These are phyloP conservation scores for Phenganax stokvisi DNA, from an alignment of 92 coral and sea anemone genomes.

Conservation along the genomic window DNA sequence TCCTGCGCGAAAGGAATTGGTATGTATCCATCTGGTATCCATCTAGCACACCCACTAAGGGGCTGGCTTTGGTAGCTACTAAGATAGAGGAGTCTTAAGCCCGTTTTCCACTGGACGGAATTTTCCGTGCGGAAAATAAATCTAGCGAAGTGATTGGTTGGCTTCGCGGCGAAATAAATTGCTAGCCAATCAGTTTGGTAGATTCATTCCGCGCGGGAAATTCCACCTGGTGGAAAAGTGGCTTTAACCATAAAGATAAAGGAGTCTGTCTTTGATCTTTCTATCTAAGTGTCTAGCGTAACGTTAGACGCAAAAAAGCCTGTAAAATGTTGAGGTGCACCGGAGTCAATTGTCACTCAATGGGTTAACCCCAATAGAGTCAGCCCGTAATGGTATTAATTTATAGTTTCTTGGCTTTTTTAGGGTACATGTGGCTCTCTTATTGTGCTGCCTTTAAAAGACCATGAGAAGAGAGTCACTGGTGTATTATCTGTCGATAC, in stretches of 20 bases:
- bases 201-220: no score
- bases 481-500: conserved; percentile 88
- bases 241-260: no score
- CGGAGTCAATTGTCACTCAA: neutral
- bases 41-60: neutral
- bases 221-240: no score
- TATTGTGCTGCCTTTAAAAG: conserved; percentile 78
- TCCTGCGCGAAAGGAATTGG: conserved; percentile 62
- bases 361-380: neutral
- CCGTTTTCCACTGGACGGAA: no score
- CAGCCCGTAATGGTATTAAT: neutral
- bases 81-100: neutral
- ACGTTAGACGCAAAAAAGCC: no score
- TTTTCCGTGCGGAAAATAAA: no score
- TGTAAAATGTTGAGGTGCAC: no score
- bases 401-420: neutral
- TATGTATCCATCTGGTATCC: conserved; percentile 25
- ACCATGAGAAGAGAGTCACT: conserved; percentile 84
- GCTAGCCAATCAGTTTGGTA: no score
- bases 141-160: no score
- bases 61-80: neutral
- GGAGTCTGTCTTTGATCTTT: no score
- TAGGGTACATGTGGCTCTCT: conserved; percentile 87
- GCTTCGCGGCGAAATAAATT: no score
- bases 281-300: no score